Evolutionary conservation across 2,797 vertebrate genomes (phyloP).

Genomic region (Ctenosaura bakeri): DNA sequence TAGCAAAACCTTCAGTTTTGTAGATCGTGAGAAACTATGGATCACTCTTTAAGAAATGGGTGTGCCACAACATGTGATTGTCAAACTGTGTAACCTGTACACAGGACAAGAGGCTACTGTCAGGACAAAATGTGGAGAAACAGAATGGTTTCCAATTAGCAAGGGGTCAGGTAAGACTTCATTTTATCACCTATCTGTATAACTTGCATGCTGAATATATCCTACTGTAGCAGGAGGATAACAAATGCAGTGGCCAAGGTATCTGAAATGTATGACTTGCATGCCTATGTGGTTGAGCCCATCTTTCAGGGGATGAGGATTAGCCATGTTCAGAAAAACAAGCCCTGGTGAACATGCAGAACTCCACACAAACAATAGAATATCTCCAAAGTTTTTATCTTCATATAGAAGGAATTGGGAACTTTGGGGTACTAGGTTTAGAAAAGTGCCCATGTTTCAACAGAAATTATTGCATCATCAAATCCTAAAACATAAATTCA

Average conservation of each 20-base stretch:
- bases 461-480: neutral
- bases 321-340: neutral
- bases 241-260: neutral
- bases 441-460: neutral
- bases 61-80: too few species aligned
- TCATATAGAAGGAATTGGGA: neutral
- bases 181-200: too few species aligned
- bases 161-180: too few species aligned
- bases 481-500: neutral
- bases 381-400: neutral
- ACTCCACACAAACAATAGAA: neutral
- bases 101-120: too few species aligned
- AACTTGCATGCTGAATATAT: too few species aligned
- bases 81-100: too few species aligned
- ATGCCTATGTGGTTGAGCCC: neutral
- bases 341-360: neutral
- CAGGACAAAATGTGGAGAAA: too few species aligned
- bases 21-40: too few species aligned
- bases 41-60: too few species aligned
- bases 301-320: neutral
- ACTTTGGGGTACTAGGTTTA: neutral
- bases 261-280: neutral
- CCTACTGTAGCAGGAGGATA: neutral
- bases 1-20: too few species aligned
- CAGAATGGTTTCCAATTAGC: too few species aligned